These are phyloP conservation scores for Albula goreensis DNA, from an alignment of 2,113 vertebrate species.

Conservation along the genomic window DNA sequence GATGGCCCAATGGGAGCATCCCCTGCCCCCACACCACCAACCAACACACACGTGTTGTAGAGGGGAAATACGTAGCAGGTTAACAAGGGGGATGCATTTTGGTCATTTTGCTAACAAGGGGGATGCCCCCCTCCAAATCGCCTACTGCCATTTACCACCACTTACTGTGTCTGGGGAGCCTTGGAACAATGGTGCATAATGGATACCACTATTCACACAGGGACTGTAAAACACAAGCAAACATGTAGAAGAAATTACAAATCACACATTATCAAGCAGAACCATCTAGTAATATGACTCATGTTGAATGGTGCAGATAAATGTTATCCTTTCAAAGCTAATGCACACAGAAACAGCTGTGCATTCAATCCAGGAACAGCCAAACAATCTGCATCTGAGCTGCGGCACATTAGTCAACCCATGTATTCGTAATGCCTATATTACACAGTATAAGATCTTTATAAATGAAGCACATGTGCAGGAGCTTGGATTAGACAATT, in stretches of 20 bases:
- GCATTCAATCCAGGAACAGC: background rate
- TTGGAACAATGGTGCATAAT: background rate
- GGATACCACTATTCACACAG: background rate
- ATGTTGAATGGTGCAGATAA: background rate
- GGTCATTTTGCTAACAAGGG: too few species aligned
- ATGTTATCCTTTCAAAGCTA: background rate
- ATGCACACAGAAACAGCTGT: background rate
- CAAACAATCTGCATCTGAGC: background rate
- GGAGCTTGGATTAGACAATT: background rate
- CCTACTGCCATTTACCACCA: background rate
- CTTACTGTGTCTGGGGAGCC: background rate
- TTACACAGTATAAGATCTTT: background rate
- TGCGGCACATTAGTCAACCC: too few species aligned
- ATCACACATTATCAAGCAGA: background rate
- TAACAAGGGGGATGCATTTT: too few species aligned
- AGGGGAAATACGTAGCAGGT: too few species aligned
- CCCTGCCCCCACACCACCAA: too few species aligned
- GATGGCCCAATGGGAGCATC: too few species aligned
- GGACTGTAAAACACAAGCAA: background rate
- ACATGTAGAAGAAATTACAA: background rate
- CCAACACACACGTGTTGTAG: too few species aligned
- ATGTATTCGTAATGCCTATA: too few species aligned
- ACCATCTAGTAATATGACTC: background rate
- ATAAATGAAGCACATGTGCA: background rate
- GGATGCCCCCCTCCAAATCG: too few species aligned